Percentiles rank a stretch among this genome's conserved stretches.
Evolutionary conservation across 2,797 vertebrate species (phyloP).

Genomic region (Spea hammondii): DNA sequence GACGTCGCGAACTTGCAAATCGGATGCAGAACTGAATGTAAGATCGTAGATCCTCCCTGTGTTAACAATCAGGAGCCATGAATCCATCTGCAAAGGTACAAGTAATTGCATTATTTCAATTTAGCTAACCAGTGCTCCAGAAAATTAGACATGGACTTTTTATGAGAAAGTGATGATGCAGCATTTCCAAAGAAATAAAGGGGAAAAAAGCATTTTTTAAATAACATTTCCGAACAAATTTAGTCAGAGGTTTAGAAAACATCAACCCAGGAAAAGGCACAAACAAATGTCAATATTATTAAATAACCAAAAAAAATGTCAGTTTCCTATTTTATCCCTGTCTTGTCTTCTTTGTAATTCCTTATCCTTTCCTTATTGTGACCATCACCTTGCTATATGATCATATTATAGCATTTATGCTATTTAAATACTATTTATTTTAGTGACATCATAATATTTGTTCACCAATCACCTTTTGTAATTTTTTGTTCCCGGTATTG

Average conservation of each 20-base stretch:
- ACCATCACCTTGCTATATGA: no score
- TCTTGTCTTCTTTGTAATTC: no score
- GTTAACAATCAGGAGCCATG: constrained; percentile 9
- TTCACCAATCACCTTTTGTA: no score
- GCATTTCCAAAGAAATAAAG: constrained; percentile 23
- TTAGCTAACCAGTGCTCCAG: constrained; percentile 49
- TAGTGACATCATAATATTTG: no score
- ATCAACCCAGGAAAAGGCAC: neutral
- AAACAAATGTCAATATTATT: no score
- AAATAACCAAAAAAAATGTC: no score
- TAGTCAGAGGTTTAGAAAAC: constrained; percentile 23
- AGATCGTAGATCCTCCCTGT: constrained; percentile 35
- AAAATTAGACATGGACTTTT: constrained; percentile 49
- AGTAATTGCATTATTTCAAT: constrained; percentile 53
- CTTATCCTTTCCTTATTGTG: no score
- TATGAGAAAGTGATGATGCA: constrained; percentile 39
- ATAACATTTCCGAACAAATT: constrained; percentile 43
- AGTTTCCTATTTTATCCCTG: no score
- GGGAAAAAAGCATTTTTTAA: constrained; percentile 19
- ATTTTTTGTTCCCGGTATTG: no score
- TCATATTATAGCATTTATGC: no score
- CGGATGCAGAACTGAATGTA: neutral
- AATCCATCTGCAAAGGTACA: constrained; percentile 47
- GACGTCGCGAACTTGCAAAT: constrained; percentile 28
- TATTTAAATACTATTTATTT: no score